Conservation (phyloP, 1,140 invertebrate species). For the Macrocentrus cingulum region DNA sequence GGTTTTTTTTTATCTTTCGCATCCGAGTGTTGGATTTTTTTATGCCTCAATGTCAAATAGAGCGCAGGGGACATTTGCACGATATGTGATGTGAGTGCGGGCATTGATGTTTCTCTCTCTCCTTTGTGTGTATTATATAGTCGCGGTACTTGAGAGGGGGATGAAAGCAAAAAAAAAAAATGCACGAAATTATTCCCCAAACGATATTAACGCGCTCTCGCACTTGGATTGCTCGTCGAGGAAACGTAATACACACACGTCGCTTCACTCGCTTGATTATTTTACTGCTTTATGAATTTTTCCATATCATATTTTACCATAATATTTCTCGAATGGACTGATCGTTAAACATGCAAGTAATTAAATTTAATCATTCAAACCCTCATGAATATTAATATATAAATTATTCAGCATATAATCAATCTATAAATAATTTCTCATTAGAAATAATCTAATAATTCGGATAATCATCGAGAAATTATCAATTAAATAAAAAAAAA, state of each 20-base stretch:
- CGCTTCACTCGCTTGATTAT: not conserved
- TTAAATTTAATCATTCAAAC: too few species aligned
- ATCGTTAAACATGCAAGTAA: not conserved
- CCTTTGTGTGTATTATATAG: too few species aligned
- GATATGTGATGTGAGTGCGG: constrained; percentile 8
- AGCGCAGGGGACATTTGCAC: constrained; percentile 8
- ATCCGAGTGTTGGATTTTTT: not conserved
- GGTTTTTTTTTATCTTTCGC: too few species aligned
- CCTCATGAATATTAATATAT: too few species aligned
- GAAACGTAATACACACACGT: not conserved
- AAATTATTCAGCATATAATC: too few species aligned
- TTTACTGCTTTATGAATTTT: not conserved
- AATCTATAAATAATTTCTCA: too few species aligned
- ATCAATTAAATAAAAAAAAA: too few species aligned
- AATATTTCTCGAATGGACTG: constrained; percentile 28
- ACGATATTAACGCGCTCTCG: constrained; percentile 34
- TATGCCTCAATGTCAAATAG: not conserved
- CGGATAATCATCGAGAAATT: too few species aligned
- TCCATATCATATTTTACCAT: constrained; percentile 12
- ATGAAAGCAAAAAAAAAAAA: constrained; percentile 17
- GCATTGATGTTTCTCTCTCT: constrained; percentile 10
- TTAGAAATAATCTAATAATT: too few species aligned
- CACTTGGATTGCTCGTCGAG: constrained; percentile 38
- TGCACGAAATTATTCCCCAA: constrained; percentile 15
- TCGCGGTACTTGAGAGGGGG: not conserved